Conservation (phyloP, 1,140 invertebrate genomes). For the Zaprionus capensis region DNA sequence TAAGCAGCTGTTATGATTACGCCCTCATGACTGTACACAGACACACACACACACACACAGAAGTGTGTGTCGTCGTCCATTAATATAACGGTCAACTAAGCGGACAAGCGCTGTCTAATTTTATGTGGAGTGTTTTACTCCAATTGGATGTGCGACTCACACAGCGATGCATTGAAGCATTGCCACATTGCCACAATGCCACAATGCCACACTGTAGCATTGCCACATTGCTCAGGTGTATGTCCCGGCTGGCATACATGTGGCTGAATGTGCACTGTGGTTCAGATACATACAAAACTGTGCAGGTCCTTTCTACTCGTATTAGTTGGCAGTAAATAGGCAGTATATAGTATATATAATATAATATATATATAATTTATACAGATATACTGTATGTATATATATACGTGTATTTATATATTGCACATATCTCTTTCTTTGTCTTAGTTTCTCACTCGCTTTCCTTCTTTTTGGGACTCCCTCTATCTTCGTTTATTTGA, state of each 20-base stretch:
- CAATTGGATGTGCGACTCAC: conserved; percentile 21
- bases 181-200: not conserved
- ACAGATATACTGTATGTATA: not conserved
- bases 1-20: conserved; percentile 27
- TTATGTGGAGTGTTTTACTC: conserved; percentile 24
- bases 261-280: conserved; percentile 2
- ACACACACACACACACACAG: not conserved
- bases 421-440: not conserved
- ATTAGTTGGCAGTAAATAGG: too few species aligned
- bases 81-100: conserved; percentile 41
- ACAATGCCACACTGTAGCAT: not conserved
- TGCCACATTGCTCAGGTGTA: conserved; percentile 29
- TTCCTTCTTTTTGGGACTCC: too few species aligned
- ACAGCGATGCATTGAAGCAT: conserved; percentile 4
- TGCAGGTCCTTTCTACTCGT: too few species aligned
- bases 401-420: not conserved
- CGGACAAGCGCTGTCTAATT: conserved; percentile 24
- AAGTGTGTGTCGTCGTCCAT: conserved; percentile 21
- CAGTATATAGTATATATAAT: too few species aligned
- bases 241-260: conserved; percentile 1
- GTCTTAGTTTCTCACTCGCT: not conserved
- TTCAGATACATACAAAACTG: not conserved
- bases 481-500: not conserved
- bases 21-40: not conserved
- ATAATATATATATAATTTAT: not conserved